Evolutionary conservation across 2,888 invertebrate genomes (phyloP), one percentile per base, ranked within the genome.

Genomic region (Anodontia alba): DNA sequence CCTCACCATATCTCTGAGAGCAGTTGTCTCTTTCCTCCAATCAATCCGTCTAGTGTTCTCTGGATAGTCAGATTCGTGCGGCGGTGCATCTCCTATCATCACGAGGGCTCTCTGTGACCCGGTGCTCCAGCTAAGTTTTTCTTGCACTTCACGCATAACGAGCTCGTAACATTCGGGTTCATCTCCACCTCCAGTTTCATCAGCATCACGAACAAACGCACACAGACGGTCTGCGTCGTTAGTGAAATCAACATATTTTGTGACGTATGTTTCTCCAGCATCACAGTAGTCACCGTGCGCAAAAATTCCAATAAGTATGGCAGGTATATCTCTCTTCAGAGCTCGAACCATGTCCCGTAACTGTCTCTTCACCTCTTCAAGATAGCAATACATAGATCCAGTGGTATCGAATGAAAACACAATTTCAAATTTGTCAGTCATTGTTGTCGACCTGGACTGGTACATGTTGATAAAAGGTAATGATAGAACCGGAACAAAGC

Each of bases 141-240:
- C 84, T n/a, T 90, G 86, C 0, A 87, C 90, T 43, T 91, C 81
- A 51, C 84, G 73, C 73, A 92, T 87, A 10, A 91, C 91, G 66
- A 92, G 83, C 74, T 92, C 92, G 68, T 91, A 91, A 57, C 90
- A 91, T 76, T 91, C 91, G 2, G 87, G 88, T 38, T 66, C 66
- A 71, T 91, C 91, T 3, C 91, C 89, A 0, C 91, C 91, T 3
- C 81, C 70, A 12, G 84, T 84, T 20, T 46, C 51, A 0, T 0
- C 57, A 7, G 81, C 84, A 67, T 69, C 57, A 12, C 38, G 33
- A 0, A 84, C 84, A 73, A 84, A 84, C 20, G 73, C 51, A 36
- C 81, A 84, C 5, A 84, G 72, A 3, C 38, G 66, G 36, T 29
- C 77, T 5, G 74, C 72, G 38, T 80, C 67, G 42, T 75, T 80